Percentiles rank a stretch among this genome's conserved stretches.
These are phyloP conservation scores for Megaceryle torquata DNA, from an alignment of 2,113 vertebrate species.

Conservation along the genomic window DNA sequence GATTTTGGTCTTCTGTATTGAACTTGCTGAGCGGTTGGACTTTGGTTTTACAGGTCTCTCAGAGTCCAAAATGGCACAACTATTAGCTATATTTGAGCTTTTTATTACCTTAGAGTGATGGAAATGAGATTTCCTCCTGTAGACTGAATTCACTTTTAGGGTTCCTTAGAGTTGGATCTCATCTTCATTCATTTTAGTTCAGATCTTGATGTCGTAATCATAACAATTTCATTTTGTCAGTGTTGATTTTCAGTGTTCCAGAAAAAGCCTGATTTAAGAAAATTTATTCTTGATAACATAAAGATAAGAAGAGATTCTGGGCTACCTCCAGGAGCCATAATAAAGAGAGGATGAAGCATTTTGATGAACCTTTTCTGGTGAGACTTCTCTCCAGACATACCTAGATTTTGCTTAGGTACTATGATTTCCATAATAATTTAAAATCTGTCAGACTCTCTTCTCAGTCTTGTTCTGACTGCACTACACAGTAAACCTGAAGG, in stretches of 20 bases:
- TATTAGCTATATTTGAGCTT: neutral
- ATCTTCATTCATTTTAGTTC: neutral
- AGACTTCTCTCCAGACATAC: neutral
- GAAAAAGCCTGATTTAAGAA: neutral
- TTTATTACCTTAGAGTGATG: neutral
- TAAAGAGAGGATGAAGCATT: neutral
- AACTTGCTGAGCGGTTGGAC: neutral
- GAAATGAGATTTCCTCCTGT: neutral
- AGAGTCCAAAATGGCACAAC: neutral
- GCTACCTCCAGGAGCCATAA: neutral
- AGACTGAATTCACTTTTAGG: neutral
- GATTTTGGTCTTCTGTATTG: neutral
- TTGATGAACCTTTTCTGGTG: neutral
- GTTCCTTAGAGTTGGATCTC: neutral
- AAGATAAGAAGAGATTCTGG: neutral
- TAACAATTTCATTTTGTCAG: neutral
- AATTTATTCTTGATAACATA: neutral
- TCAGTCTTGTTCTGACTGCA: neutral
- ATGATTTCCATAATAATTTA: neutral
- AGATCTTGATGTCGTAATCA: neutral
- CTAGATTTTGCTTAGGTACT: constrained; percentile 16
- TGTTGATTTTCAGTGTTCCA: neutral
- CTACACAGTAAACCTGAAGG: constrained; percentile 27
- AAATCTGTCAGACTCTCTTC: constrained; percentile 4
- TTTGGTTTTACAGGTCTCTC: neutral